Conservation (phyloP, 1,140 invertebrate species). For the Amyelois transitella region DNA sequence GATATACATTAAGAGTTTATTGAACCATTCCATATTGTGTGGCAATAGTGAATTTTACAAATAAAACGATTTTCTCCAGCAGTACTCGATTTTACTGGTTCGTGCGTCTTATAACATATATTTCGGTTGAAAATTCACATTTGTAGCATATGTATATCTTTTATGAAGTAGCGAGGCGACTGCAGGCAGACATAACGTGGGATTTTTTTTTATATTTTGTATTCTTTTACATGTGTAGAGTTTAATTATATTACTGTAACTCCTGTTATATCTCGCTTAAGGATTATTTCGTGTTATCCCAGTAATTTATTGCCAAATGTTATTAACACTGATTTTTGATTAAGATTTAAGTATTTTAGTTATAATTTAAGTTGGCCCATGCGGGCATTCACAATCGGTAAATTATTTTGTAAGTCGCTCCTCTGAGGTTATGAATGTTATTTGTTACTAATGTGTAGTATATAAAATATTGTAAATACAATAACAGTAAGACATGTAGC, state of each 20-base stretch:
- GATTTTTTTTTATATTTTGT: constrained; percentile 56
- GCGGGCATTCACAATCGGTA: constrained; percentile 10
- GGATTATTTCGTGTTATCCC: constrained; percentile 61
- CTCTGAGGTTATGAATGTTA: constrained; percentile 72
- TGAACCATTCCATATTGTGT: too few relatives aligned
- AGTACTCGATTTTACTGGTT: too few relatives aligned
- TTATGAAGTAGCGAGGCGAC: constrained; percentile 29
- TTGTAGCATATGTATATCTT: constrained; percentile 47
- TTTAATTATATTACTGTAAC: constrained; percentile 37
- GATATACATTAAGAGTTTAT: too few relatives aligned
- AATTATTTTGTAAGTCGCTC: constrained; percentile 63
- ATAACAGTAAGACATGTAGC: constrained; percentile 71
- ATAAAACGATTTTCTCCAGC: too few relatives aligned
- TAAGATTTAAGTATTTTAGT: constrained; percentile 35
- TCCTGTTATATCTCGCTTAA: constrained; percentile 48
- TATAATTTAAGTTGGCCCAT: constrained; percentile 29
- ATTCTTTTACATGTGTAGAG: constrained; percentile 46
- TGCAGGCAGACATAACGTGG: constrained; percentile 39
- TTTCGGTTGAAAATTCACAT: background rate
- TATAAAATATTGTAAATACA: constrained; percentile 74
- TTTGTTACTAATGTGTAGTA: constrained; percentile 75
- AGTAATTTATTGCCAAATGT: constrained; percentile 73
- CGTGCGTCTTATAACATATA: background rate
- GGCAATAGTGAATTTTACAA: too few relatives aligned
- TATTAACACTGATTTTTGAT: constrained; percentile 55